A percentile compares a stretch with the other conserved stretches of the same genome.
phyloP scores from a whole-genome alignment of 2,888 invertebrate species.

The Drosophila peninsularis region DNA sequence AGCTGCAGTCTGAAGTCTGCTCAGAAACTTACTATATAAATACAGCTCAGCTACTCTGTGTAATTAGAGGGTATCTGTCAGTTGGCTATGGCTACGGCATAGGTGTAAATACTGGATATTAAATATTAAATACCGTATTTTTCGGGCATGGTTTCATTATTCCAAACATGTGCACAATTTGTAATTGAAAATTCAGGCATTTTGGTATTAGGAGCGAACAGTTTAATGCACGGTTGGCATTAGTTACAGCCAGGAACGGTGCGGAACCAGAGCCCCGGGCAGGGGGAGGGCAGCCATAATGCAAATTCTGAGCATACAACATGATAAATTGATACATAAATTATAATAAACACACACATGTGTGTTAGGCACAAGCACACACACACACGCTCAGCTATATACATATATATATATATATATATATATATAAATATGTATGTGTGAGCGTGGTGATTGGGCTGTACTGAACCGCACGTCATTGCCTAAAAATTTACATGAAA shows the following conservation, averaged over 20 bases:
- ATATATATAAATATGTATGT: no score
- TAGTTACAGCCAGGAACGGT: conserved; percentile 43
- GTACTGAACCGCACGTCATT: conserved; percentile 53
- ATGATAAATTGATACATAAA: conserved; percentile 80
- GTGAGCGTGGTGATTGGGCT: background rate
- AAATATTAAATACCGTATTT: conserved; percentile 55
- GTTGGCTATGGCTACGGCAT: background rate
- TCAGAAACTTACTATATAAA: no score
- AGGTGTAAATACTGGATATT: conserved; percentile 26
- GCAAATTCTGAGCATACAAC: conserved; percentile 38
- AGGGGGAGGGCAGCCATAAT: conserved; percentile 16
- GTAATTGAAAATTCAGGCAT: conserved; percentile 71
- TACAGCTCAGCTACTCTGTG: background rate
- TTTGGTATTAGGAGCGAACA: conserved; percentile 60
- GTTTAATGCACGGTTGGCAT: conserved; percentile 56
- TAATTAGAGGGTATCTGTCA: background rate
- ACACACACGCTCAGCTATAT: background rate
- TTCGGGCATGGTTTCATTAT: conserved; percentile 43
- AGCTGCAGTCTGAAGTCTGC: no score
- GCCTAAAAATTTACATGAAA: conserved; percentile 78
- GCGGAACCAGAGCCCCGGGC: background rate
- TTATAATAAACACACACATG: conserved; percentile 69
- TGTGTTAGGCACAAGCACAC: conserved; percentile 25
- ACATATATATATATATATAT: conserved; percentile 3
- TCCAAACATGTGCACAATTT: conserved; percentile 50